Conservation (phyloP, 23 tunicate species). For the Phallusia fumigata region DNA sequence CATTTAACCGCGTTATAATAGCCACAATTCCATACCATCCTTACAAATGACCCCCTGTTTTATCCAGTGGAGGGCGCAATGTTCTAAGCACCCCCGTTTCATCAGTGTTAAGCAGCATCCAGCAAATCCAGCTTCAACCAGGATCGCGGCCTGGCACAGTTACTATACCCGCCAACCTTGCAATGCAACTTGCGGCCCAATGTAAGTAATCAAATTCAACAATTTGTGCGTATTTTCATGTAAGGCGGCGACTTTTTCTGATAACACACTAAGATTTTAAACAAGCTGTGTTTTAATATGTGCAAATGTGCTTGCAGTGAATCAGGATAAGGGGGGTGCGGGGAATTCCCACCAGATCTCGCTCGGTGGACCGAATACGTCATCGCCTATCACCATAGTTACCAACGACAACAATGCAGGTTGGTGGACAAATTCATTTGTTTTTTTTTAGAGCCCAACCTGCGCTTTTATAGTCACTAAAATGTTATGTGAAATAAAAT, state of each 20-base stretch:
- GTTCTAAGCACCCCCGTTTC: conserved; percentile 28
- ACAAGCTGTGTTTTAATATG: no score
- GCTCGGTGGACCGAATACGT: conserved; percentile 7
- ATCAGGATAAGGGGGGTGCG: conserved; percentile 37
- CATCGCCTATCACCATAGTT: conserved; percentile 62
- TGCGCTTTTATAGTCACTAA: not conserved
- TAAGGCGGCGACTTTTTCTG: no score
- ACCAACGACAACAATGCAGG: conserved; percentile 32
- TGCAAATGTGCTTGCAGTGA: conserved; percentile 28
- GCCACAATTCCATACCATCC: not conserved
- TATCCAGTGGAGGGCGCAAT: conserved; percentile 18
- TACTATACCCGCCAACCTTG: conserved; percentile 55
- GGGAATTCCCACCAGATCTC: conserved; percentile 9
- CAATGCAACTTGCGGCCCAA: conserved; percentile 76
- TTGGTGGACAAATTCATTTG: no score
- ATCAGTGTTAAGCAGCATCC: no score
- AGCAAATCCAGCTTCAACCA: conserved; percentile 41
- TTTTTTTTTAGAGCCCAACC: no score
- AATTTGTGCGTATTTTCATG: no score
- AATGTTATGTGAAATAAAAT: not conserved
- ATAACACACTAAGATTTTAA: no score
- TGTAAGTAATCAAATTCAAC: conserved; percentile 15
- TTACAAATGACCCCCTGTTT: no score
- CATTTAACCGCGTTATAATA: no score
- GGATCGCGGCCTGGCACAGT: conserved; percentile 36